A percentile compares a stretch with the other conserved stretches of the same genome.
phyloP scores from a whole-genome alignment of 2,113 vertebrate species.

The Jacana jacana region DNA sequence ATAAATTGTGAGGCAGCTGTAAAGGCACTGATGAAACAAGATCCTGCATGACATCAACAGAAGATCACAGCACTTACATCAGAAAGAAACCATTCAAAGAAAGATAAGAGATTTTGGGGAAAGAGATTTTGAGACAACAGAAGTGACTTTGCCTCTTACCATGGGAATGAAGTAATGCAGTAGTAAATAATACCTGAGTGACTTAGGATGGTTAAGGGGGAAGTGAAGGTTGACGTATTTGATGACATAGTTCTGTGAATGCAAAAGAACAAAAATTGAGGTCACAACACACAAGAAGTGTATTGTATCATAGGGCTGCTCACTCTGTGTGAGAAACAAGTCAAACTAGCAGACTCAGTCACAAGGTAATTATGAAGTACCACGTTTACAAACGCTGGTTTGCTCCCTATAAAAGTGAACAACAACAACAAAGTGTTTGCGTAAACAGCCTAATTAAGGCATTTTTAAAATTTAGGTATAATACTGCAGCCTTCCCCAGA shows the following conservation, averaged over 20 bases:
- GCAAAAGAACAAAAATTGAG: not conserved
- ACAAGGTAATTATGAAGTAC: not conserved
- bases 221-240: not conserved
- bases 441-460: not conserved
- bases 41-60: not conserved
- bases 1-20: not conserved
- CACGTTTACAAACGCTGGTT: not conserved
- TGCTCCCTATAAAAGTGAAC: not conserved
- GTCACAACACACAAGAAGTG: not conserved
- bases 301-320: not conserved
- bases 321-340: not conserved
- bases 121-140: not conserved
- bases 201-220: not conserved
- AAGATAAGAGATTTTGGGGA: not conserved
- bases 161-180: not conserved
- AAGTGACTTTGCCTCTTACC: not conserved
- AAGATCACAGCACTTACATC: not conserved
- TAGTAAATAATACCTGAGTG: not conserved
- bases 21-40: not conserved
- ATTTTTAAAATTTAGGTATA: not conserved
- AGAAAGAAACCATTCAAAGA: not conserved
- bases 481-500: not conserved
- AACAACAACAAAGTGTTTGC: not conserved
- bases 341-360: not conserved
- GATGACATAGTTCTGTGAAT: not conserved